Evolutionary conservation across 1,140 invertebrate species (phyloP).

Genomic region (Stegodyphus mimosarum): DNA sequence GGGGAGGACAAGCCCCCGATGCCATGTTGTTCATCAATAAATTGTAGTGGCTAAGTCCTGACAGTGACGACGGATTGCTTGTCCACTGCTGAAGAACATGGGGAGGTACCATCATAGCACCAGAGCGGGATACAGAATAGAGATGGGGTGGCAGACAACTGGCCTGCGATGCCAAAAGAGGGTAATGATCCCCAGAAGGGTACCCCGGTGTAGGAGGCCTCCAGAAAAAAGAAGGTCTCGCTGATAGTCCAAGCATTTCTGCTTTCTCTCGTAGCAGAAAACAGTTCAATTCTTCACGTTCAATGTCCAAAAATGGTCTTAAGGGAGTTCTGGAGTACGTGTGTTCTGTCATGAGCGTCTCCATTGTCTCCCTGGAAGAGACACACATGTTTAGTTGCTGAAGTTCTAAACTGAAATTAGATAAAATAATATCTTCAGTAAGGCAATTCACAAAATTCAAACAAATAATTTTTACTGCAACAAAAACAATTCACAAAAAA

Average conservation of each 20-base stretch:
- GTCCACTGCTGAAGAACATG: constrained; percentile 23
- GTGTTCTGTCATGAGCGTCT: constrained; percentile 67
- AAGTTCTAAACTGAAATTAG: constrained; percentile 41
- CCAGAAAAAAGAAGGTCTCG: constrained; percentile 10
- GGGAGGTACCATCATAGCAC: constrained; percentile 6
- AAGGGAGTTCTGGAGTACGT: constrained; percentile 67
- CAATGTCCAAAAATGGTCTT: constrained; percentile 64
- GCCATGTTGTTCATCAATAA: constrained; percentile 51
- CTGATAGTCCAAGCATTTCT: background rate
- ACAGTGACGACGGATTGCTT: constrained; percentile 13
- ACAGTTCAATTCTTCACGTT: constrained; percentile 60
- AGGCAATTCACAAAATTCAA: background rate
- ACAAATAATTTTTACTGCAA: background rate
- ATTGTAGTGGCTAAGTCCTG: constrained; percentile 45
- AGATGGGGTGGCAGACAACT: constrained; percentile 7
- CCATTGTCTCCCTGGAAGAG: constrained; percentile 67
- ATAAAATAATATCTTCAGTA: background rate
- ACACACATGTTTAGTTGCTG: constrained; percentile 41
- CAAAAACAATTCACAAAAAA: background rate
- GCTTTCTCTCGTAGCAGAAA: constrained; percentile 31
- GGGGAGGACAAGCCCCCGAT: constrained; percentile 24
- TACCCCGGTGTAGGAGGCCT: constrained; percentile 17
- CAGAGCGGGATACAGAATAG: constrained; percentile 1
- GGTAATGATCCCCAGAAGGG: constrained; percentile 8
- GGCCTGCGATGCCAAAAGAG: constrained; percentile 15